Conservation (phyloP, 1,140 invertebrate genomes). For the Lycorma delicatula region DNA sequence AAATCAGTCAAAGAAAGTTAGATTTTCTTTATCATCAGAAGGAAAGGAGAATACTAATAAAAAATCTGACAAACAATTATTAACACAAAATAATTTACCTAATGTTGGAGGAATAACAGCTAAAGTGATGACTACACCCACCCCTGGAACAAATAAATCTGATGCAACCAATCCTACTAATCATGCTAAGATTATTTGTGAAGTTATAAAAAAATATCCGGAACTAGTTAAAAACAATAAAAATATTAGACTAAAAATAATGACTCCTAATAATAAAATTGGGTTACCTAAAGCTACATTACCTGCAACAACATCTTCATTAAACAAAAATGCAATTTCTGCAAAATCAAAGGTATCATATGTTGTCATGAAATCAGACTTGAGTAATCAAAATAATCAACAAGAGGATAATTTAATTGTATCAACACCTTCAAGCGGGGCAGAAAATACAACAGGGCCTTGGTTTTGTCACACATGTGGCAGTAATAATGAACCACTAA, state of each 20-base stretch:
- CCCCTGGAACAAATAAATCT: not conserved
- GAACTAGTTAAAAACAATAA: conserved; percentile 77
- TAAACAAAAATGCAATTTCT: conserved; percentile 30
- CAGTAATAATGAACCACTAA: conserved; percentile 50
- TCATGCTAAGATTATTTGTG: conserved; percentile 70
- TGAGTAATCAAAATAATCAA: too few species aligned
- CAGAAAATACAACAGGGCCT: conserved; percentile 40
- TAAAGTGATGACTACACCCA: not conserved
- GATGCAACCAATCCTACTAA: conserved; percentile 39
- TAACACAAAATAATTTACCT: not conserved
- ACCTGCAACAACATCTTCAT: conserved; percentile 29
- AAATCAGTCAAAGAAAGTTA: conserved; percentile 4
- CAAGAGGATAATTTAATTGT: not conserved
- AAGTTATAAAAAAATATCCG: conserved; percentile 64
- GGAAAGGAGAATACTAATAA: conserved; percentile 1
- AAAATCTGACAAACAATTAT: not conserved
- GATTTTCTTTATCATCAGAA: conserved; percentile 5
- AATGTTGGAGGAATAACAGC: not conserved
- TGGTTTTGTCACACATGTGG: conserved; percentile 60
- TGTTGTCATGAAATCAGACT: conserved; percentile 44
- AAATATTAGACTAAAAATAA: conserved; percentile 78
- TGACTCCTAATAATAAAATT: conserved; percentile 47
- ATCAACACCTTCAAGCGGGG: not conserved
- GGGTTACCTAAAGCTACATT: not conserved
- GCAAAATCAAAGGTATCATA: conserved; percentile 43